A percentile compares a stretch with the other conserved stretches of the same genome.
Conservation (phyloP, 2,113 vertebrate species). For the Tympanuchus pallidicinctus region DNA sequence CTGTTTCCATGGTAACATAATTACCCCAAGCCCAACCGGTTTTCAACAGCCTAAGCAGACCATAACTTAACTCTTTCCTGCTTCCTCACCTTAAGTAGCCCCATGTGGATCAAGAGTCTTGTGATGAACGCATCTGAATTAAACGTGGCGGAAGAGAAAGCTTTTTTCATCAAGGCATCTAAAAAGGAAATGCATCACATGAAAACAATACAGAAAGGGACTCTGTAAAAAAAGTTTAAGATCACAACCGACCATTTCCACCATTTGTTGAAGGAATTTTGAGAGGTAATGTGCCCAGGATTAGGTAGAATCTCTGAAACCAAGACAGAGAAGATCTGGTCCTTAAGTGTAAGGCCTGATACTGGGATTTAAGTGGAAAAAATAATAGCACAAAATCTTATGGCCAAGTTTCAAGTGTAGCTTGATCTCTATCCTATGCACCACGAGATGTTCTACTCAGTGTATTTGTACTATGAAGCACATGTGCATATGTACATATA, state of each 20-base stretch:
- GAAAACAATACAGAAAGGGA: background rate
- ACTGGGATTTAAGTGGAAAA: background rate
- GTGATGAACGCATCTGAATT: conserved; percentile 89
- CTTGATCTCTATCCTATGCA: background rate
- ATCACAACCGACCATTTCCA: background rate
- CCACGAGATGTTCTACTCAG: background rate
- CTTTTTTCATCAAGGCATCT: conserved; percentile 92
- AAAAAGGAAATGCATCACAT: background rate
- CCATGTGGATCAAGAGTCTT: conserved; percentile 89
- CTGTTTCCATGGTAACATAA: conserved; percentile 42
- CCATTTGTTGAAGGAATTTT: background rate
- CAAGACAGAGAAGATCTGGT: background rate
- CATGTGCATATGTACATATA: rapidly evolving
- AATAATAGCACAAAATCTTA: background rate
- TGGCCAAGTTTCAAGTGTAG: background rate
- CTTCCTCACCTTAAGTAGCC: conserved; percentile 89
- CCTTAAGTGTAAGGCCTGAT: background rate
- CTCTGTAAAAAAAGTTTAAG: background rate
- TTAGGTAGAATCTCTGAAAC: background rate
- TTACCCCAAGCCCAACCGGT: conserved; percentile 16
- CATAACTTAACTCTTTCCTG: conserved; percentile 9
- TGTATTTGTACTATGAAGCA: background rate
- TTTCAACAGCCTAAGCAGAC: background rate
- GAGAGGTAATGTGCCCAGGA: background rate
- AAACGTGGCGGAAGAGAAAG: conserved; percentile 85